These are phyloP conservation scores for Yponomeuta plumbellus DNA, from an alignment of 2,888 invertebrate species.

Conservation along the genomic window DNA sequence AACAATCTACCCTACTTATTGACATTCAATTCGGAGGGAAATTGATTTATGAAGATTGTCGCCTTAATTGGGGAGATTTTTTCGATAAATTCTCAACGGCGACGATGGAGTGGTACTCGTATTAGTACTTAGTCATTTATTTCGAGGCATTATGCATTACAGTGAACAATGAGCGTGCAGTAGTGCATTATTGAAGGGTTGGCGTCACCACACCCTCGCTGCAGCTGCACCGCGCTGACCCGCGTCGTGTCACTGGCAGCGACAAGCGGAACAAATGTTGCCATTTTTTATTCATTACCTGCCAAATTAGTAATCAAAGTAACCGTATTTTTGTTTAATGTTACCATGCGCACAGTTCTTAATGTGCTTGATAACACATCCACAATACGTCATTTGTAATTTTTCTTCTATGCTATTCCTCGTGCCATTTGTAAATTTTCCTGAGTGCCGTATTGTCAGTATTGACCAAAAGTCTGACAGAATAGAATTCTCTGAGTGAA, in stretches of 20 bases:
- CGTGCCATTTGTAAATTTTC: too few species aligned
- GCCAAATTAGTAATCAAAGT: conserved; percentile 5
- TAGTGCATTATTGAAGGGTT: conserved; percentile 59
- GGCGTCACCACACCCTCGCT: conserved; percentile 20
- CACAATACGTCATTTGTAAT: too few species aligned
- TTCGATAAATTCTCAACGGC: conserved; percentile 19
- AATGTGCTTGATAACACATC: neutral
- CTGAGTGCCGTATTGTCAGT: too few species aligned
- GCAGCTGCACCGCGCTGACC: conserved; percentile 49
- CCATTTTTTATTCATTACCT: conserved; percentile 42
- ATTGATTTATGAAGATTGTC: conserved; percentile 77
- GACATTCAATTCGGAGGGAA: conserved; percentile 76
- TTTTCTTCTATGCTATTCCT: too few species aligned
- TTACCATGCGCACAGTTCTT: neutral
- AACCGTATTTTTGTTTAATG: neutral
- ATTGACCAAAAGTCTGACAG: too few species aligned
- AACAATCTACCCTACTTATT: conserved; percentile 75
- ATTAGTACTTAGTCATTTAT: neutral
- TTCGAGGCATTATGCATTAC: conserved; percentile 25
- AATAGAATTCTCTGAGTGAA: too few species aligned
- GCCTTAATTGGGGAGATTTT: conserved; percentile 71
- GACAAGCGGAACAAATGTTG: conserved; percentile 65
- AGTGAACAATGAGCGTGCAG: conserved; percentile 47
- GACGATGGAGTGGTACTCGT: conserved; percentile 14
- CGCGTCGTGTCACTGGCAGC: conserved; percentile 9